Percentiles rank a stretch among this genome's conserved stretches.
Evolutionary conservation across 2,888 invertebrate genomes (phyloP).

Genomic region (Cylloceria caligata): DNA sequence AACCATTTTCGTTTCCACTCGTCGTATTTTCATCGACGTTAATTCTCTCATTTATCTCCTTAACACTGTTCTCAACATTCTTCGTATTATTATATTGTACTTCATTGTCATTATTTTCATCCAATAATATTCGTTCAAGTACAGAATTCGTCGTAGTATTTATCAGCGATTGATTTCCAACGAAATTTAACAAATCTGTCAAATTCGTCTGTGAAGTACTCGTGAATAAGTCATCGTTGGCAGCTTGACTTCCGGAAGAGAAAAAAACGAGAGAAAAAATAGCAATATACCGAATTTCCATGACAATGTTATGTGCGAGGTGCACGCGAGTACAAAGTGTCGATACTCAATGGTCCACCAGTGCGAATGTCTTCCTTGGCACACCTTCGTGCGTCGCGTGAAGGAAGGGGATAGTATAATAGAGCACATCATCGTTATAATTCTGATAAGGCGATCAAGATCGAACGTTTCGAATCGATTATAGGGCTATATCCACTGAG

Average conservation of each 20-base stretch:
- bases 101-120: background rate
- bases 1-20: background rate
- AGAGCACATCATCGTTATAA: constrained; percentile 7
- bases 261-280: background rate
- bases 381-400: background rate
- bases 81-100: background rate
- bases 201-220: background rate
- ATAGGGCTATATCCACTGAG: background rate
- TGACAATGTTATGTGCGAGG: background rate
- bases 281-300: background rate
- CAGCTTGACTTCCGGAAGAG: background rate
- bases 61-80: background rate
- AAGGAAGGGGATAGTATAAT: background rate
- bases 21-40: constrained; percentile 2
- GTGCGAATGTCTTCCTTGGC: constrained; percentile 5
- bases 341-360: background rate
- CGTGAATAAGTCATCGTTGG: background rate
- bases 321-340: constrained; percentile 2
- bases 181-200: background rate
- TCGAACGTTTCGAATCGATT: constrained; percentile 14
- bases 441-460: constrained; percentile 25
- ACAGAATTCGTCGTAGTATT: background rate
- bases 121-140: too few species aligned
- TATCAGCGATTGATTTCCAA: background rate
- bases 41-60: background rate